Base-by-base conservation (phyloP, 2,888 invertebrate genomes). In the Epiblema foenella region DNA sequence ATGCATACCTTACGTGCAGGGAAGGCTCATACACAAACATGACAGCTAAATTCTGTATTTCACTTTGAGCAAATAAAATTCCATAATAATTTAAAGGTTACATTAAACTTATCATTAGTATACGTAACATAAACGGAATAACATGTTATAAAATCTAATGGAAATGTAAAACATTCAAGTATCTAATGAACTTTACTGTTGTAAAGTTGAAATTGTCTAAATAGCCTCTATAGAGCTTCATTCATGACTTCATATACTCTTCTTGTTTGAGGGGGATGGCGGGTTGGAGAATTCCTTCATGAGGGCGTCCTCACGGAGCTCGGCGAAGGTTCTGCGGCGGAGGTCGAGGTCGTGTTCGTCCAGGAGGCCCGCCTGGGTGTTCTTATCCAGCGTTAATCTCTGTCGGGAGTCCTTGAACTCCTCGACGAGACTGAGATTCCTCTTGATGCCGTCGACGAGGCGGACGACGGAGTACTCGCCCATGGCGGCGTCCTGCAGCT, bases 91-190 rank as follows among this genome's bases (percentile, higher is more conserved):
- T 88, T 86, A 86, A 56, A 60, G 46, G 51, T 62, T 80, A 86
- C 81, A 81, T 89, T 88, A 85, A 88, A 86, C 90, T 91, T 90
- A 88, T 75, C 82, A 78, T 85, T 89, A 89, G 57, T 51, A 67
- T 62, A 63, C 64, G 59, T 66, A 88, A 90, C 90, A 89, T 89
- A 87, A 86, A 89, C 88, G 89, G 89, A 91, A 91, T 91, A 93
- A 92, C 91, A 89, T 84, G 84, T 87, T 91, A 92, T 92, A 93
- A 93, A 93, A 92, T 91, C 90, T 92, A 87, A 87, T 91, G 91
- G 90, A 91, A 91, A 90, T 90, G 90, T 91, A 88, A 82, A 90
- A 89, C 84, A 81, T 84, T 90, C 88, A 90, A 89, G 90, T 90
- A 89, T 88, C 89, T 89, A 91, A 84, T 81, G 81, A 76, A 79